Conservation (phyloP, 2,113 vertebrate species). For the Osmerus eperlanus region DNA sequence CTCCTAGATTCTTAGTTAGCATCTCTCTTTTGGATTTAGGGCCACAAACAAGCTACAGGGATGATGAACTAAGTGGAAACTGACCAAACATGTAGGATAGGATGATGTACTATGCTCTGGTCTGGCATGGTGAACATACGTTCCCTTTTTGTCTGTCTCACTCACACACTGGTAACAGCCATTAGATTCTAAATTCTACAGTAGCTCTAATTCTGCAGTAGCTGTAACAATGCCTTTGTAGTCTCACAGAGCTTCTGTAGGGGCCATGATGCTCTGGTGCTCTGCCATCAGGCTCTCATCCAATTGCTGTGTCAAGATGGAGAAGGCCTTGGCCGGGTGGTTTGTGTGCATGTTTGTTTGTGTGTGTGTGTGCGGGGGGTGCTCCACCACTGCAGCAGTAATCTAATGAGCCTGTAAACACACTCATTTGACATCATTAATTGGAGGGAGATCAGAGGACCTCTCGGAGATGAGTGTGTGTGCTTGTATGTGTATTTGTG, state of each 20-base stretch:
- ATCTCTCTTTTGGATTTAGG: too few relatives aligned
- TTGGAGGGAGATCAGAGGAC: constrained; percentile 77
- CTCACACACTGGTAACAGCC: too few relatives aligned
- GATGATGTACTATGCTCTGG: too few relatives aligned
- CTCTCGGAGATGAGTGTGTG: constrained; percentile 52
- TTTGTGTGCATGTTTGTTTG: constrained; percentile 26
- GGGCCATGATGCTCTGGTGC: constrained; percentile 53
- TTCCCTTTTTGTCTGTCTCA: too few relatives aligned
- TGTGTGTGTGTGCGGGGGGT: constrained; percentile 58
- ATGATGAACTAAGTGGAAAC: too few relatives aligned
- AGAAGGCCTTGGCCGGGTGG: constrained; percentile 41
- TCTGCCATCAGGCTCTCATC: constrained; percentile 66
- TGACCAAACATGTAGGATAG: too few relatives aligned
- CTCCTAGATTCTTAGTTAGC: too few relatives aligned
- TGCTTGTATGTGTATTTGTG: constrained; percentile 27
- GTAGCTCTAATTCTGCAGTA: constrained; percentile 45
- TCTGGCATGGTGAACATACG: too few relatives aligned
- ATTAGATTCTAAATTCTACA: background rate
- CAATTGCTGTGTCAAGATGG: constrained; percentile 60
- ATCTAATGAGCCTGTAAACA: constrained; percentile 82
- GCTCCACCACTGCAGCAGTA: constrained; percentile 68
- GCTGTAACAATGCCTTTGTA: constrained; percentile 28
- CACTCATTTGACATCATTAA: constrained; percentile 82
- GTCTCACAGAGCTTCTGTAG: constrained; percentile 35
- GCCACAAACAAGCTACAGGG: too few relatives aligned